Evolutionary conservation across 2,113 vertebrate genomes (phyloP), one percentile per base, ranked within the genome.

Genomic region (Butorides virescens): DNA sequence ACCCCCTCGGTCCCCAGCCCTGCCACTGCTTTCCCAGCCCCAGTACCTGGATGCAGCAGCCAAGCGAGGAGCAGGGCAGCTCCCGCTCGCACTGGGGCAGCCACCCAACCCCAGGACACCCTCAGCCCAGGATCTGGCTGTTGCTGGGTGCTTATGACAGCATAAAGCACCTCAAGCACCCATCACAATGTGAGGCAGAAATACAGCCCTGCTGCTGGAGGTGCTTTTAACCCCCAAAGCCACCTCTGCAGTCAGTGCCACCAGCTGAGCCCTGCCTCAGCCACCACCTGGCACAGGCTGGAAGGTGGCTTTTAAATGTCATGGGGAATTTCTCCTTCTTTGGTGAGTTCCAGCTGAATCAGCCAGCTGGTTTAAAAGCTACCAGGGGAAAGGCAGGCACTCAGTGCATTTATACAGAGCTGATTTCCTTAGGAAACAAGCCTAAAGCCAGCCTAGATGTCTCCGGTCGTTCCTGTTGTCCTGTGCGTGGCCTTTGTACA

Each of bases 131-230:
- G 19, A 16, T 2, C 13, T 7, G 2, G 13, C 23, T 0, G 0
- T 11, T 11, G 12, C 18, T 3, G 3, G 34, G 13, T 5, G 18
- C n/a, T 62, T 2, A 4, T 16, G 9, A 62, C 71, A 22, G 1
- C 73, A 90, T 1, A 79, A 25, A 92, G n/a, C 27, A 5, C 27
- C 55, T 32, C 77, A 13, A 5, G 8, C 15, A 58, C 5, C 70
- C 7, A 0, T 0, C 2, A 3, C 3, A 22, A 12, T 0, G 3
- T 14, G 13, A 34, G 16, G 2, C 0, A 0, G 5, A 13, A 14
- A 5, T 0, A 1, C 15, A 18, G 2, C 1, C 21, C 4, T 0
- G 1, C 2, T 46, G 2, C 39, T 37, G 55, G 25, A 46, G 34
- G 10, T 37, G 49, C 26, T 52, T 25, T 32, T 29, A 4, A 22